Percentiles rank a stretch among this genome's conserved stretches.
Conservation (phyloP, 2,797 vertebrate genomes). For the Lindbergichthys nudifrons region DNA sequence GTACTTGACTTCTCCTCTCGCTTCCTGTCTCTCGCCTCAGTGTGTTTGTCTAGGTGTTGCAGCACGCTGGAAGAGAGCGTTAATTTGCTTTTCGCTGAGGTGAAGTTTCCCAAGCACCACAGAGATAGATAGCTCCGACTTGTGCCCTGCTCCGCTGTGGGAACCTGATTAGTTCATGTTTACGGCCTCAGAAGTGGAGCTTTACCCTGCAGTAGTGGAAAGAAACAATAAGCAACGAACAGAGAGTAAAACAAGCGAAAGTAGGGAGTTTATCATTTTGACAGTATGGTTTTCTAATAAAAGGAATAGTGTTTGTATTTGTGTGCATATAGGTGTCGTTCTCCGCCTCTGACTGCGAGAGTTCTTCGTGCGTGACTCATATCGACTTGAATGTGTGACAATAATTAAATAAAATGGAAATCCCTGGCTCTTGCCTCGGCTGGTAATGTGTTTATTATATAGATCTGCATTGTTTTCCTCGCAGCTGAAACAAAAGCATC, state of each 20-base stretch:
- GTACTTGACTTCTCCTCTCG: background rate
- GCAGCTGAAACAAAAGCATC: constrained; percentile 19
- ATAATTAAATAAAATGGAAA: constrained; percentile 46
- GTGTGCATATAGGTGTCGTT: constrained; percentile 9
- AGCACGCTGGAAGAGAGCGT: constrained; percentile 27
- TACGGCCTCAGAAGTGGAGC: constrained; percentile 53
- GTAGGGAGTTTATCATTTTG: constrained; percentile 55
- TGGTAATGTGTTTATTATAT: constrained; percentile 40
- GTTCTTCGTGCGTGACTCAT: constrained; percentile 11
- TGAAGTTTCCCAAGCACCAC: constrained; percentile 27
- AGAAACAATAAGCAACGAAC: constrained; percentile 58
- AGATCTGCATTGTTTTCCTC: constrained; percentile 8
- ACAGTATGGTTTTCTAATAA: constrained; percentile 39
- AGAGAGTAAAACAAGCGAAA: constrained; percentile 31
- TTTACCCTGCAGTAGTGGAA: constrained; percentile 32
- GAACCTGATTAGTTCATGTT: constrained; percentile 76
- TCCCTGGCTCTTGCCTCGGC: background rate
- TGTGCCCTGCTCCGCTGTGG: constrained; percentile 24
- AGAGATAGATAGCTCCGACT: constrained; percentile 31
- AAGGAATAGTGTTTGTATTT: constrained; percentile 21
- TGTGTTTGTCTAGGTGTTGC: constrained; percentile 11
- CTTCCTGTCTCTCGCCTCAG: background rate
- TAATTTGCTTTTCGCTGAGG: constrained; percentile 71
- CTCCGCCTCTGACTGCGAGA: background rate
- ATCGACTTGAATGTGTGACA: constrained; percentile 6